Conservation (phyloP, 2,888 invertebrate genomes). For the Tridacna gigas region DNA sequence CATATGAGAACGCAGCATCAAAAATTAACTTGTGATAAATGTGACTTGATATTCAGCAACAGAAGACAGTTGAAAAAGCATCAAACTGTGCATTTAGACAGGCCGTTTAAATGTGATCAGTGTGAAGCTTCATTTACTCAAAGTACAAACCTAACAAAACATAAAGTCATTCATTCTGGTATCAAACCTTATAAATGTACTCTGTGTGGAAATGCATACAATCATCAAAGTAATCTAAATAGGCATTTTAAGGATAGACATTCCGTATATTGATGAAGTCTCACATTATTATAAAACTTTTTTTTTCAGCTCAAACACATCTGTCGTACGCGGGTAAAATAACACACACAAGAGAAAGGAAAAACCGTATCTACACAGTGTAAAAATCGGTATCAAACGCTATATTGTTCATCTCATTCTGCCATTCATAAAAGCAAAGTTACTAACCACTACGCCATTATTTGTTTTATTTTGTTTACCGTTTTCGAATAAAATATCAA, state of each 20-base stretch:
- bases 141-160: conserved; percentile 7
- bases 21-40: background rate
- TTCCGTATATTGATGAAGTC: too few species aligned
- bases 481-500: too few species aligned
- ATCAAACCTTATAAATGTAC: background rate
- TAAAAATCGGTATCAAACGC: too few species aligned
- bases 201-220: background rate
- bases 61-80: background rate
- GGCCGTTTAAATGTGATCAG: conserved; percentile 13
- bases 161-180: conserved; percentile 6
- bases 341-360: too few species aligned
- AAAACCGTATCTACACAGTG: too few species aligned
- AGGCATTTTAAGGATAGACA: background rate
- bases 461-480: too few species aligned
- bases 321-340: too few species aligned
- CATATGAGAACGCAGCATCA: background rate
- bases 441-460: too few species aligned
- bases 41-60: background rate
- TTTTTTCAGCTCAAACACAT: too few species aligned
- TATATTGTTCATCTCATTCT: too few species aligned
- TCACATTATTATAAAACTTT: too few species aligned
- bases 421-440: too few species aligned
- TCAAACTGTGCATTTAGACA: background rate
- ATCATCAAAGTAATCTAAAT: conserved; percentile 21
- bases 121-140: conserved; percentile 11